phyloP scores from a whole-genome alignment of 2,113 vertebrate genomes.

The Trinectes maculatus region DNA sequence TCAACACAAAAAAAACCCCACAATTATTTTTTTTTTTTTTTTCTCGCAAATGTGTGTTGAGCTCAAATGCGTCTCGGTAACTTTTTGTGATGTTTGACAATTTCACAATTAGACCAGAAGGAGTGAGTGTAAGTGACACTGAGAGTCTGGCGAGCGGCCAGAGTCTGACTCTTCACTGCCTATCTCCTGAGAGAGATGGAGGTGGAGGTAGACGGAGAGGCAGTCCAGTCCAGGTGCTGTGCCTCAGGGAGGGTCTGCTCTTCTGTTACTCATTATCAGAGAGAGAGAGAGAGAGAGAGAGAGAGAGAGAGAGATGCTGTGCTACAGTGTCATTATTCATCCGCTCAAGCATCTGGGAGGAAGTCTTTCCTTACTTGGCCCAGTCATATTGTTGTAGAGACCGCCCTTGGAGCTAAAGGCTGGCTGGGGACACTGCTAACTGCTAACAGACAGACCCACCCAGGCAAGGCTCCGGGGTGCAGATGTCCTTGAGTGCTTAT shows the following conservation, averaged over 20 bases:
- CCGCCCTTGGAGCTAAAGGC: slow-evolving; percentile 73
- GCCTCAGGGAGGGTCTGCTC: slow-evolving; percentile 75
- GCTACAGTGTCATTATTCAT: slow-evolving; percentile 76
- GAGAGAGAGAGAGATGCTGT: slow-evolving; percentile 42
- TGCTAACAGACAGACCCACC: slow-evolving; percentile 70
- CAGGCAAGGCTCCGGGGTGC: slow-evolving; percentile 66
- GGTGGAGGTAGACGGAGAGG: slow-evolving; percentile 61
- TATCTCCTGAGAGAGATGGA: slow-evolving; percentile 59
- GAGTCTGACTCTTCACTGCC: slow-evolving; percentile 43
- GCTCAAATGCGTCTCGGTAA: slow-evolving; percentile 16
- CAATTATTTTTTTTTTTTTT: too few species aligned
- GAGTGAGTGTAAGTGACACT: slow-evolving; percentile 55
- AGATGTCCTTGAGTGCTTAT: slow-evolving; percentile 69
- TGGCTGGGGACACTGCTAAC: slow-evolving; percentile 70
- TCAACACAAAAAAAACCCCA: slow-evolving; percentile 12
- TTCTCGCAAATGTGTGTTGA: too few species aligned
- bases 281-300: slow-evolving; percentile 52
- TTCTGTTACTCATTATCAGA: slow-evolving; percentile 78
- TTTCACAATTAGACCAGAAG: slow-evolving; percentile 58
- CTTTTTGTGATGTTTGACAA: slow-evolving; percentile 45
- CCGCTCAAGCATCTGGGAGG: slow-evolving; percentile 72
- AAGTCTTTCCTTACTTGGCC: slow-evolving; percentile 66
- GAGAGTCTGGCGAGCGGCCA: slow-evolving; percentile 59
- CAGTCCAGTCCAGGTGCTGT: slow-evolving; percentile 73
- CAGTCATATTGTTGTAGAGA: slow-evolving; percentile 58